Base-by-base conservation (phyloP, 2,888 invertebrate species). In the Hypena proboscidalis region DNA sequence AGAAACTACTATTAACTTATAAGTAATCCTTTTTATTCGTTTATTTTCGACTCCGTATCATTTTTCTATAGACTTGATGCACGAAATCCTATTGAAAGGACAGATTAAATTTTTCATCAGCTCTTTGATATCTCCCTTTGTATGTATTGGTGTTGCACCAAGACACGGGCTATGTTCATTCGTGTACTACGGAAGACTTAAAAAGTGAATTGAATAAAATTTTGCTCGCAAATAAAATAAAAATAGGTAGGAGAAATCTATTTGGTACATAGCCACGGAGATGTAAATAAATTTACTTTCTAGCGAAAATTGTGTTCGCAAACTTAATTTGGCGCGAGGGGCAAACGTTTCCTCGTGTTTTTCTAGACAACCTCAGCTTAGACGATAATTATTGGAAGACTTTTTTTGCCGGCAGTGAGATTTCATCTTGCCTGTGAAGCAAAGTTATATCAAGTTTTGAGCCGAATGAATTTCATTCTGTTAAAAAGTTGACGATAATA, bases 271-370 rank as follows among this genome's bases (percentile, higher is more conserved):
- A 56, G 54, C 42, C 34, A 51, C 53, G 31, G 55, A 47, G 73
- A 71, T 74, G 71, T 79, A 80, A 77, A 77, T 76, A 71, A 69
- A 70, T 67, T 72, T 69, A 72, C 68, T 74, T 75, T 71, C 68
- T 58, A 65, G 53, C 58, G 71, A 71, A 80, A 82, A 75, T 76
- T 78, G 76, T 76, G 70, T 72, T 74, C 61, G 61, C 61, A 77
- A 83, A 81, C 78, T 73, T 77, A 77, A 80, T 83, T 80, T 76
- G 56, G 57, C 51, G 64, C 56, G 67, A 71, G 68, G 67, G 59
- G 68, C 59, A 63, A 63, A 59, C 57, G 54, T 60, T 66, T 67
- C 54, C 43, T 51, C 63, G 49, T 68, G 60, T 70, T 74, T 69
- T 58, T 46, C 55, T 60, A 59, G 58, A 62, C 50, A 51, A 49